Evolutionary conservation across 35 echinoderm and acorn worm species (phyloP).

Genomic region (Patiria miniata): DNA sequence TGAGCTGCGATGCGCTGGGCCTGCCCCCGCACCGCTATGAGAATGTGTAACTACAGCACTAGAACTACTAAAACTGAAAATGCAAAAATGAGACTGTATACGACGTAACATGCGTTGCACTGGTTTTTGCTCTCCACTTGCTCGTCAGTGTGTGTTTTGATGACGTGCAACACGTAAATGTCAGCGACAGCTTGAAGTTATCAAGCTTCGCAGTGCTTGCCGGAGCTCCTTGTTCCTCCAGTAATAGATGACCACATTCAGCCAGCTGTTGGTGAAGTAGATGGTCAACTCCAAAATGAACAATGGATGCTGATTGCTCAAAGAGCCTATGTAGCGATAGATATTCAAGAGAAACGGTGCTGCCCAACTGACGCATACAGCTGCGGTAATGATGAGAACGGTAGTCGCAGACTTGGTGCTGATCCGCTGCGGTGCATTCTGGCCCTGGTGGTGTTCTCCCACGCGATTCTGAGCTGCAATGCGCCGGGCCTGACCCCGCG

Average conservation of each 20-base stretch:
- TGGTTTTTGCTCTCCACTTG: too few species aligned
- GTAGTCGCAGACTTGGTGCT: neutral
- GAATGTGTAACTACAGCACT: too few species aligned
- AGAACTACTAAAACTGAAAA: too few species aligned
- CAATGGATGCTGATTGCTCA: too few species aligned
- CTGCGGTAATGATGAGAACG: neutral
- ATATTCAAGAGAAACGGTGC: too few species aligned
- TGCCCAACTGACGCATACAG: neutral
- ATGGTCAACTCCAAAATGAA: too few species aligned
- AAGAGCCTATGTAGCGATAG: too few species aligned
- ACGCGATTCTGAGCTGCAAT: neutral
- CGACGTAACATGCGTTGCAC: neutral
- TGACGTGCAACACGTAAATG: neutral
- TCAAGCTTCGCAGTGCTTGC: neutral
- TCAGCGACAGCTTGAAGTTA: neutral
- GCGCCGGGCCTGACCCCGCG: neutral
- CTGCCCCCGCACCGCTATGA: neutral
- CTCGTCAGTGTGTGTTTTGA: neutral
- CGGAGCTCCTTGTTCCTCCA: constrained; percentile 20
- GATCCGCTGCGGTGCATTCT: neutral
- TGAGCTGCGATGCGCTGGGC: neutral
- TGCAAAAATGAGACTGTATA: neutral
- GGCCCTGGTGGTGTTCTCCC: too few species aligned
- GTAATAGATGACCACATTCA: constrained; percentile 36
- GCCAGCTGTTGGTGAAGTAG: neutral